Conservation (phyloP, 2,888 invertebrate species). For the Graphium colonna region DNA sequence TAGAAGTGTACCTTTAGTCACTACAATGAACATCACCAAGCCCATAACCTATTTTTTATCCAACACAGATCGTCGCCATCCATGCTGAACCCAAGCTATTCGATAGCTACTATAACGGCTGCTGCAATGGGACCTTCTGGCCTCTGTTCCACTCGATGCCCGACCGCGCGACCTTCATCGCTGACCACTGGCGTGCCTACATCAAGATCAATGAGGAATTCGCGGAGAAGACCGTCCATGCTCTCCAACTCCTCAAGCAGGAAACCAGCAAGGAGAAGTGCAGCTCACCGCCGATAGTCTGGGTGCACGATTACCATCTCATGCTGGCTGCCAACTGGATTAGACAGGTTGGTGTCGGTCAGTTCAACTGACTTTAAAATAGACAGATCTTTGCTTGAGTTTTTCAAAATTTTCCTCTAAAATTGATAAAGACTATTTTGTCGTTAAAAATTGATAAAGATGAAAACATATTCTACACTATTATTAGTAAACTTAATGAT, state of each 20-base stretch:
- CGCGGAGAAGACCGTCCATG: slow-evolving; percentile 88
- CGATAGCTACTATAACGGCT: slow-evolving; percentile 94
- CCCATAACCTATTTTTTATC: too few species aligned
- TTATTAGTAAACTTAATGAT: too few species aligned
- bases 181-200: slow-evolving; percentile 91
- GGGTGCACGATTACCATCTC: slow-evolving; percentile 97
- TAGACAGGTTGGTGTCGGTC: slow-evolving; percentile 80
- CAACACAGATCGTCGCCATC: slow-evolving; percentile 89
- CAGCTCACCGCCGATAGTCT: slow-evolving; percentile 86
- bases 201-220: slow-evolving; percentile 90
- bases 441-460: too few species aligned
- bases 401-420: too few species aligned
- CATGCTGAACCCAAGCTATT: slow-evolving; percentile 87
- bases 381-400: too few species aligned
- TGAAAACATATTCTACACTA: too few species aligned
- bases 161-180: slow-evolving; percentile 90
- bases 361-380: too few species aligned
- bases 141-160: slow-evolving; percentile 96
- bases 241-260: slow-evolving; percentile 78
- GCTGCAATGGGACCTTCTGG: slow-evolving; percentile 96
- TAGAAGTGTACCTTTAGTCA: too few species aligned
- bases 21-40: too few species aligned
- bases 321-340: slow-evolving; percentile 96
- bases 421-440: too few species aligned
- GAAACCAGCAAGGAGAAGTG: slow-evolving; percentile 58